Evolutionary conservation across 2,888 invertebrate genomes (phyloP).

Genomic region (Heliconius erato): DNA sequence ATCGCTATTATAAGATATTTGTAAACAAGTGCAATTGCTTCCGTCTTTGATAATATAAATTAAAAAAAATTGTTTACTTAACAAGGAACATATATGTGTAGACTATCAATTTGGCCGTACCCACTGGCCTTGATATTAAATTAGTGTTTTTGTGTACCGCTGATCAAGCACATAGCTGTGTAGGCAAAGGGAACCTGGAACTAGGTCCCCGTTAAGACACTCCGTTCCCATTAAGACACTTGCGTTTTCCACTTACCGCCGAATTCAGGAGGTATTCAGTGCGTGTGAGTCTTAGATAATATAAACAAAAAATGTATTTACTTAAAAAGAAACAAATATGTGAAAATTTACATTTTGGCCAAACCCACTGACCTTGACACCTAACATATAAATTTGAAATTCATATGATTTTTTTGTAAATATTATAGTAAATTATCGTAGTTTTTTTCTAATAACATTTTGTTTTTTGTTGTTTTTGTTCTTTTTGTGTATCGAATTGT

Average conservation of each 20-base stretch:
- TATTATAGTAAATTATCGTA: neutral
- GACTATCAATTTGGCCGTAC: conserved; percentile 1
- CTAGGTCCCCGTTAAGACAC: too few relatives aligned
- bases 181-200: too few relatives aligned
- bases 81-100: neutral
- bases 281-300: neutral
- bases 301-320: neutral
- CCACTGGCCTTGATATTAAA: too few relatives aligned
- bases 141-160: too few relatives aligned
- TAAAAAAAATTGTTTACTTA: conserved; percentile 4
- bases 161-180: too few relatives aligned
- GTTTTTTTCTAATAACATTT: neutral
- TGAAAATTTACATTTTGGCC: neutral
- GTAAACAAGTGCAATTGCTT: conserved; percentile 2
- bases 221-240: too few relatives aligned
- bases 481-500: neutral
- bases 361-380: conserved; percentile 2
- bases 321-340: neutral
- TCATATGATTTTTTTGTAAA: neutral
- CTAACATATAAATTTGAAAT: conserved; percentile 19
- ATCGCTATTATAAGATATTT: neutral
- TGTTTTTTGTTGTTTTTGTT: neutral
- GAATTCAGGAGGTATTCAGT: too few relatives aligned
- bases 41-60: conserved; percentile 16
- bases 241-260: too few relatives aligned